Base-by-base conservation (phyloP, 2,797 vertebrate species). In the Sardinella longiceps region DNA sequence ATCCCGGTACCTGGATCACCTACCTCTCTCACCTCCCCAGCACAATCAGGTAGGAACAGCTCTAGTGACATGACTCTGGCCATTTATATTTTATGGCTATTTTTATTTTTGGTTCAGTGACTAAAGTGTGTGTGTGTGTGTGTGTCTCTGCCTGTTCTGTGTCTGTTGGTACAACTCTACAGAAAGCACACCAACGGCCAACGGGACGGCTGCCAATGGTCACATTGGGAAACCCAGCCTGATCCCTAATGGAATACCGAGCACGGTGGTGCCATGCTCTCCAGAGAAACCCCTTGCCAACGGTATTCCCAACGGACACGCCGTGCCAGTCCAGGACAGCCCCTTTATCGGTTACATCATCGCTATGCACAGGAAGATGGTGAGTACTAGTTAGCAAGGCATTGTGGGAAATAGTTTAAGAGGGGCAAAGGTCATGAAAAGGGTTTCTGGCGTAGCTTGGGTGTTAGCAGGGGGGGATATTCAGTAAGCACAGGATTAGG, bases 341-440 rank as follows among this genome's bases (percentile, higher is more conserved):
- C 96, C 98, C 0, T 98, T 97, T 90, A 98, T 93, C 2, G 98
- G 98, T 1, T 99, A 99, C 93, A 99, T 99, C 90, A 99, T 99
- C 82, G 98, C 98, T 86, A 96, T 99, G 92, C 98, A 99, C 94
- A 95, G 98, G 88, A 99, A 99, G 92, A 99, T 99, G 98, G 98
- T 99, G 89, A 92, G 95, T 91, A n/a, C n/a, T n/a, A 12, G 30
- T 77, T 15, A 77, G 37, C 70, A 23, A 39, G 33, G 70, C 37
- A 77, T 77, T 77, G 18, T 77, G 70, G 70, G 70, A 77, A 43
- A 43, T 77, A 23, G 18, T 39, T 25, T 43, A 6, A 74, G 37
- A 43, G 70, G 70, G 18, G 15, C 15, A 43, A 77, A 77, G 37
- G 70, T 23, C 15, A 23, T 9, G 37, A 39, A 20, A 77, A 43